Percentiles rank a stretch among this genome's conserved stretches.
Evolutionary conservation across 2,797 vertebrate species (phyloP).

Genomic region (Champsocephalus gunnari): DNA sequence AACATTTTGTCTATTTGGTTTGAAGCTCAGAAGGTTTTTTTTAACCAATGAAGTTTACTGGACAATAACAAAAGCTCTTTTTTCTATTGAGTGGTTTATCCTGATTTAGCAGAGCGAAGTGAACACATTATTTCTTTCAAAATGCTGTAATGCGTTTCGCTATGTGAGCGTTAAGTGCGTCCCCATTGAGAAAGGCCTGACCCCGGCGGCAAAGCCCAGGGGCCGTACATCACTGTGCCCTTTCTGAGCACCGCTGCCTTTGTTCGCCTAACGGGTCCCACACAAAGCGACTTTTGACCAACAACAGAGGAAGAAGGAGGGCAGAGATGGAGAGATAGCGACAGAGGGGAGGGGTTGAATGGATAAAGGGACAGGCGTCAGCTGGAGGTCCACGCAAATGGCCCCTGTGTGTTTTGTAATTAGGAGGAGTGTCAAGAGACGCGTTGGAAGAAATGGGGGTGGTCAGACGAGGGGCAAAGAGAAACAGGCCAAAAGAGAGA

Average conservation of each 20-base stretch:
- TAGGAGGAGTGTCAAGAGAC: constrained; percentile 71
- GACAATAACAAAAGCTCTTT: background rate
- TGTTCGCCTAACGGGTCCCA: constrained; percentile 72
- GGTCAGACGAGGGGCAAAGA: constrained; percentile 41
- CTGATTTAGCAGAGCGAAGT: constrained; percentile 32
- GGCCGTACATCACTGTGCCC: constrained; percentile 75
- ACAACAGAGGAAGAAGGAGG: constrained; percentile 62
- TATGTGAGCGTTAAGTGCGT: constrained; percentile 71
- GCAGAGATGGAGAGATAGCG: constrained; percentile 73
- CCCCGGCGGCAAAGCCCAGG: constrained; percentile 61
- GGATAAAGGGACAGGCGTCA: constrained; percentile 68
- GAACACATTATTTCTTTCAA: constrained; percentile 50
- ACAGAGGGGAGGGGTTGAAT: constrained; percentile 60
- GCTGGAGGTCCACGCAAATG: constrained; percentile 74
- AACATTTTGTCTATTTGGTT: background rate
- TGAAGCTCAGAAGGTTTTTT: background rate
- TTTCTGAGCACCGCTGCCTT: constrained; percentile 73
- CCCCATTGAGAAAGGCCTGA: constrained; percentile 68
- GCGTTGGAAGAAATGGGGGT: constrained; percentile 40
- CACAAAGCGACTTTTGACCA: constrained; percentile 79
- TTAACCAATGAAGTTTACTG: background rate
- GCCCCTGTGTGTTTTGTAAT: constrained; percentile 77
- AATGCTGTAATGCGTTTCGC: constrained; percentile 50
- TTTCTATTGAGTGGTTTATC: constrained; percentile 8
- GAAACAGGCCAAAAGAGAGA: constrained; percentile 42